These are phyloP conservation scores for Actinia equina DNA, from an alignment of 64 coral and sea anemone genomes.

Conservation along the genomic window DNA sequence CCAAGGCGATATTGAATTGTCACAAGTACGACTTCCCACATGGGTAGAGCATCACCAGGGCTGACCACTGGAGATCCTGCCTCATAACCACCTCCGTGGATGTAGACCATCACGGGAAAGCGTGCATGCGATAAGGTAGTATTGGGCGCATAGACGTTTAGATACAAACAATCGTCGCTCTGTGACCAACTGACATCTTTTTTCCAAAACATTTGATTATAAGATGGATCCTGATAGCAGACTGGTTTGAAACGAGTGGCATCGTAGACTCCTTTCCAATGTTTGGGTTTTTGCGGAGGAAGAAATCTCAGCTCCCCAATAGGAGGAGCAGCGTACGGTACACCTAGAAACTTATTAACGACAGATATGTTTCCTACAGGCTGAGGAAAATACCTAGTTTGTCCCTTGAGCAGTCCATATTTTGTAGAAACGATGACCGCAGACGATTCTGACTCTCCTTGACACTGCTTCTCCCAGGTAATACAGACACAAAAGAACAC, in stretches of 20 bases:
- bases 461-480: neutral
- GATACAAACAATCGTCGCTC: constrained; percentile 73
- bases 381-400: neutral
- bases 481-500: neutral
- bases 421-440: neutral
- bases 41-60: constrained; percentile 50
- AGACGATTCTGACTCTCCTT: constrained; percentile 1
- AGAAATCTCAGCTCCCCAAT: constrained; percentile 42
- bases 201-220: constrained; percentile 53
- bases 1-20: constrained; percentile 70
- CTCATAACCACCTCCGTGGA: constrained; percentile 68
- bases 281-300: constrained; percentile 20
- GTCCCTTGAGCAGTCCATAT: constrained; percentile 3
- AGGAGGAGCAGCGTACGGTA: constrained; percentile 62
- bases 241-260: constrained; percentile 51
- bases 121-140: neutral
- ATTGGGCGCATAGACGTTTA: constrained; percentile 62
- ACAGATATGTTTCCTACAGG: constrained; percentile 15
- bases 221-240: constrained; percentile 56
- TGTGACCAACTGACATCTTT: constrained; percentile 6
- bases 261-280: constrained; percentile 64
- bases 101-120: constrained; percentile 70
- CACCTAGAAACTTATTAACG: constrained; percentile 57
- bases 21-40: constrained; percentile 60
- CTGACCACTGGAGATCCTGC: constrained; percentile 50